phyloP scores from a whole-genome alignment of 1,140 invertebrate species.

The Drosophila takahashii region DNA sequence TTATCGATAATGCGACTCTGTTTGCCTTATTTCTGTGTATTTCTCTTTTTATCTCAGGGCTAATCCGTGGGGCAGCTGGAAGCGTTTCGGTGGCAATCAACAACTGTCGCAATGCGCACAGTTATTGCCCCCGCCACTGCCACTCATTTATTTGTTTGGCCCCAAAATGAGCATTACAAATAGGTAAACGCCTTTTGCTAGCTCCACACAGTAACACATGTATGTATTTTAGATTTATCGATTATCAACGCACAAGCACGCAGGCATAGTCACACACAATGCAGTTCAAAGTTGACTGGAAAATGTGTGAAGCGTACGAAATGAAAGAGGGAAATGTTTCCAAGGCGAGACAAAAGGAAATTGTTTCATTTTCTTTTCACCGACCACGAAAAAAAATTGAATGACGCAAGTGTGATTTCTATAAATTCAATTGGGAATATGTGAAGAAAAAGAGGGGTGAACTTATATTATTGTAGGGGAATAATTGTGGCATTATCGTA shows the following conservation, averaged over 20 bases:
- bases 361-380: conserved; percentile 53
- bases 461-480: conserved; percentile 17
- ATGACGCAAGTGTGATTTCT: conserved; percentile 57
- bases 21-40: conserved; percentile 28
- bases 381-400: conserved; percentile 4
- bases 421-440: conserved; percentile 25
- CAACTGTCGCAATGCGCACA: conserved; percentile 62
- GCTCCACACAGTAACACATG: conserved; percentile 18
- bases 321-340: conserved; percentile 24
- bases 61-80: conserved; percentile 59
- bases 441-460: neutral
- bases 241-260: conserved; percentile 63
- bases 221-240: conserved; percentile 66
- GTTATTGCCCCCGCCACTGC: conserved; percentile 1
- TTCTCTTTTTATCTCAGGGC: conserved; percentile 44
- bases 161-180: conserved; percentile 60
- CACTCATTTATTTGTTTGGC: conserved; percentile 52
- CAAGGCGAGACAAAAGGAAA: conserved; percentile 60
- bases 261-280: conserved; percentile 17
- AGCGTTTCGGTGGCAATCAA: conserved; percentile 54
- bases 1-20: conserved; percentile 63
- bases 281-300: conserved; percentile 45
- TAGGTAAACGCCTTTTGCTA: conserved; percentile 32
- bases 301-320: conserved; percentile 39
- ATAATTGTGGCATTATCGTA: neutral